Evolutionary conservation across 2,113 vertebrate genomes (phyloP), one percentile per base, ranked within the genome.

Genomic region (Etheostoma spectabile): DNA sequence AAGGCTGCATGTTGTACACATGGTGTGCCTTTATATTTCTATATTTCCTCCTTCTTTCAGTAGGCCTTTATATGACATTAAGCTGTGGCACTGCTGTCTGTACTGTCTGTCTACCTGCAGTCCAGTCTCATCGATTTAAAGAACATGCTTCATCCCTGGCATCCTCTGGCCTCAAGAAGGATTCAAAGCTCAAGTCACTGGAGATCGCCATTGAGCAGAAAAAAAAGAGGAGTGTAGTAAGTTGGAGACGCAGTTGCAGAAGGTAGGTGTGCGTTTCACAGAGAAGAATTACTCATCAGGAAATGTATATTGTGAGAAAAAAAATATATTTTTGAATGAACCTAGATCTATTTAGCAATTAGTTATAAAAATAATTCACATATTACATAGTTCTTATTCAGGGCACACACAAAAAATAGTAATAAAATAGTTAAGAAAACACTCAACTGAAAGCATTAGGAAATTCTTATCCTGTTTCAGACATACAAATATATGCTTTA

Each of bases 181-280:
- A 99, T 91, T 99, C 98, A 88, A 99, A 99, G 93, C 96, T 99
- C 93, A 99, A 99, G 90, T 96, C 98, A 77, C 95, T 99, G 93
- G 98, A 99, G 96, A 99, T 99, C 81, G 97, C 97, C 89, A 99
- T 99, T 35, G 98, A 99, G 93, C 98, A 99, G 95, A 99, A 99
- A 95, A n/a, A n/a, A 99, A 99, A 93, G 98, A 99, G 90, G 98
- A 99, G 94, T 99, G 98, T 94, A 99, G 95, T 96, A 99, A 99
- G 94, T 95, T 99, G 95, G 98, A 99, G 95, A 98, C 97, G 53
- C 98, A 99, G 94, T 95, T 99, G 76, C 95, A 96, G 84, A 96
- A 96, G 95, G 95, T 96, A 86, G 7, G 93, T 82, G 51, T 73
- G 48, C 13, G 6, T 46, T 4, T 77, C 61, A 74, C 38, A 53